Percentiles rank a stretch among this genome's conserved stretches.
phyloP scores from a whole-genome alignment of 2,113 vertebrate species.

The Callipepla squamata region DNA sequence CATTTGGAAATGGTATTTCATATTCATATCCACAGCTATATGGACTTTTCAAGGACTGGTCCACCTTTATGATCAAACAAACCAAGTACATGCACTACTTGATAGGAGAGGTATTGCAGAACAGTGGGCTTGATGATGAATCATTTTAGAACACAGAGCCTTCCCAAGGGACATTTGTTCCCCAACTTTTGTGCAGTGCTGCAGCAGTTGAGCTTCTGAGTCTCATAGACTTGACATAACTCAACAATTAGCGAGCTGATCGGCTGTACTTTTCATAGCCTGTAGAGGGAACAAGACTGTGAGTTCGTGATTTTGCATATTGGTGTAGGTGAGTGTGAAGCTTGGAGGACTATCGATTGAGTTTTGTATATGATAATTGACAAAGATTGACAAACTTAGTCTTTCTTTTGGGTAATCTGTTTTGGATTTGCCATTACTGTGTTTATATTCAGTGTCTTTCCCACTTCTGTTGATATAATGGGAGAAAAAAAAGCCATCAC shows the following conservation, averaged over 20 bases:
- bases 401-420: not conserved
- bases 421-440: not conserved
- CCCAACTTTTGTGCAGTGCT: not conserved
- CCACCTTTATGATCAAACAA: not conserved
- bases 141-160: not conserved
- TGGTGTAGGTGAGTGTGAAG: not conserved
- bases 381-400: not conserved
- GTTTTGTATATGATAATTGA: not conserved
- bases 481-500: not conserved
- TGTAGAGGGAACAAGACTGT: not conserved
- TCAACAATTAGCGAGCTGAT: not conserved
- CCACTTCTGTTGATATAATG: not conserved
- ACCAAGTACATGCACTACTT: not conserved
- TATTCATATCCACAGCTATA: not conserved
- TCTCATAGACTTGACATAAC: not conserved
- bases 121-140: not conserved
- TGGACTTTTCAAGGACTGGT: not conserved
- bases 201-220: not conserved
- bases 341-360: not conserved
- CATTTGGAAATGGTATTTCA: not conserved
- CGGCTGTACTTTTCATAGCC: rapidly evolving
- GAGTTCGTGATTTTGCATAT: not conserved
- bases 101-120: not conserved
- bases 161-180: not conserved
- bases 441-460: not conserved